Evolutionary conservation across 2,888 invertebrate genomes (phyloP).

Genomic region (Odiellus spinosus): DNA sequence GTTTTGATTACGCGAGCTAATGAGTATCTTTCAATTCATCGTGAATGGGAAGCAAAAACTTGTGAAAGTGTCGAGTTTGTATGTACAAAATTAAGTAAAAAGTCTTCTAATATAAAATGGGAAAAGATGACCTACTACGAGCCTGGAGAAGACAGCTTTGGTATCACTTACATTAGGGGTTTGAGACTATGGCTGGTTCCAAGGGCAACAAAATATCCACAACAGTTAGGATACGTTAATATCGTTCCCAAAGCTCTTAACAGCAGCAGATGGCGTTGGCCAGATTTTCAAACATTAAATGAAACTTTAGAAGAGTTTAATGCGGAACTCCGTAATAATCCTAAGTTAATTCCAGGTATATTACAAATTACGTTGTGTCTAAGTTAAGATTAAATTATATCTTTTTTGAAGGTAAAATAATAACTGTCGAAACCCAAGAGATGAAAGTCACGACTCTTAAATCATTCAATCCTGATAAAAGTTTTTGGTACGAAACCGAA

Average conservation of each 20-base stretch:
- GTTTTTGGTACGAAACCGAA: conserved; percentile 10
- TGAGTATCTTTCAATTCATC: conserved; percentile 12
- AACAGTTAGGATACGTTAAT: conserved; percentile 15
- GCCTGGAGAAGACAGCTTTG: conserved; percentile 3
- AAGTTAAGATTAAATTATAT: no score
- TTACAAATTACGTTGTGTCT: no score
- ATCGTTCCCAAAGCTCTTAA: conserved; percentile 8
- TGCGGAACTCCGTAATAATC: conserved; percentile 2
- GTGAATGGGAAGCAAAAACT: conserved; percentile 13
- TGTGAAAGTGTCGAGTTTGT: conserved; percentile 19
- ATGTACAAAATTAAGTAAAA: no score
- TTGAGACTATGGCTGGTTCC: conserved; percentile 9
- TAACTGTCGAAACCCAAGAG: conserved; percentile 15
- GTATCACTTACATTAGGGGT: background rate
- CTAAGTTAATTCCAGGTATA: conserved; percentile 10
- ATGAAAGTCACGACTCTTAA: conserved; percentile 6
- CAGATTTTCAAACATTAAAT: conserved; percentile 10
- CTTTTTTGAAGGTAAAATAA: conserved; percentile 15
- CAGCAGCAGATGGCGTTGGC: conserved; percentile 5
- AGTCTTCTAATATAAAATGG: conserved; percentile 3
- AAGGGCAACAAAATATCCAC: background rate
- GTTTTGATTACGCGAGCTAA: conserved; percentile 15
- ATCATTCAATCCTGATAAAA: conserved; percentile 10
- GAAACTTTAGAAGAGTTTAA: conserved; percentile 7
- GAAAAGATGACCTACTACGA: conserved; percentile 18